Evolutionary conservation across 2,888 invertebrate species (phyloP), one percentile per base, ranked within the genome.

Genomic region (Agrotis segetum): DNA sequence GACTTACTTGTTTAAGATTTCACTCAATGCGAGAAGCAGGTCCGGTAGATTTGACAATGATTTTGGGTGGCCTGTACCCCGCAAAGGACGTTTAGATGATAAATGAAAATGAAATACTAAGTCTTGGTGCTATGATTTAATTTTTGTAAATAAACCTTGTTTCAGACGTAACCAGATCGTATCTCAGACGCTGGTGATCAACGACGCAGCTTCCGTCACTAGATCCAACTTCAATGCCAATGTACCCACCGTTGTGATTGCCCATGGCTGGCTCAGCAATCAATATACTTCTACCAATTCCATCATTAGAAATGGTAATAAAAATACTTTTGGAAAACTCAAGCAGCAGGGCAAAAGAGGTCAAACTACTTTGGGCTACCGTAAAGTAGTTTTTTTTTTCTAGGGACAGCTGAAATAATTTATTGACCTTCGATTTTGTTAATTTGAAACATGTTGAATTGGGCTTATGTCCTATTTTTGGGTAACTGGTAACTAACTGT

Each of bases 221-320:
- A 83, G 85, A 49, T 94, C 94, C 0, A 89, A 92, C 71, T 94
- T 92, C 75, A 90, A 90, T 61, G 70, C 84, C 0, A 68, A 56
- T 0, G 55, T 71, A 0, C 88, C 87, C 0, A 88, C 88, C 0
- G 83, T 88, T 5, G 86, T 92, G 3, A 64, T 92, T 19, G 86
- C 71, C 19, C 92, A 92, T 67, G 92, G 92, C 5, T 92, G 91
- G 92, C 86, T 90, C 46, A 89, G 86, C 74, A 87, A 86, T 58
- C 87, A 91, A 50, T 84, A 84, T 24, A 88, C 91, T 13, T 82
- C 89, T 16, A 71, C 90, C 9, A 94, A 93, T 70, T 87, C 89
- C 3, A 72, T 84, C 3, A 85, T 94, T 29, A 88, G 92, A 80
- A 83, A 88, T 46, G 93, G 93, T 93, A 85, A 40, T 34, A 40